These are phyloP conservation scores for Germaria angustata DNA, from an alignment of 2,888 invertebrate species.

Conservation along the genomic window DNA sequence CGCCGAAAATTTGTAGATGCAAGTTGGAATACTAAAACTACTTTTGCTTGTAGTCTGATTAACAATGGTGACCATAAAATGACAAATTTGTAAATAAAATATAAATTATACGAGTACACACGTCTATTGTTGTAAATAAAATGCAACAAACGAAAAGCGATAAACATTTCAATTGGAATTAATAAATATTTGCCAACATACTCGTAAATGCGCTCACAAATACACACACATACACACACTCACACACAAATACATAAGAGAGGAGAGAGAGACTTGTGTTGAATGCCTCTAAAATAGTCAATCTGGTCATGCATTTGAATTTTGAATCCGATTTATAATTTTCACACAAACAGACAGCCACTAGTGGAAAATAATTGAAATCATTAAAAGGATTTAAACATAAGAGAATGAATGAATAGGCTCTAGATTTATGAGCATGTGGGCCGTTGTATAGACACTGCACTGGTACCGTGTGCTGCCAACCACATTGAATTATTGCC, in stretches of 20 bases:
- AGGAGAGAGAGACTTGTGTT: neutral
- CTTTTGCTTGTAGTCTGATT: neutral
- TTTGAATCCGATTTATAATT: slow-evolving; percentile 20
- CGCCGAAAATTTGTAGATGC: neutral
- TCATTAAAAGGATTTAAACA: slow-evolving; percentile 39
- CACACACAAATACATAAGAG: neutral
- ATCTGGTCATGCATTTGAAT: slow-evolving; percentile 40
- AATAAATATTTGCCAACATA: slow-evolving; percentile 9
- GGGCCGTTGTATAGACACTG: neutral
- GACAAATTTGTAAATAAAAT: slow-evolving; percentile 31
- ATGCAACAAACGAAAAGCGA: slow-evolving; percentile 20
- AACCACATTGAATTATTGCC: slow-evolving; percentile 67
- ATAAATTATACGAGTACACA: slow-evolving; percentile 22
- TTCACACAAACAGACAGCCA: neutral
- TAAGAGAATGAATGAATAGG: neutral
- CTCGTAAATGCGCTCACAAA: no score
- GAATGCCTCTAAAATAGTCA: neutral
- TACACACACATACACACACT: neutral
- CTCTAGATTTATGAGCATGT: slow-evolving; percentile 1
- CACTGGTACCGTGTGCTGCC: neutral
- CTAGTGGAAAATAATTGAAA: slow-evolving; percentile 4
- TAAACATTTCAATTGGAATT: slow-evolving; percentile 50
- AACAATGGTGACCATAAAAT: slow-evolving; percentile 19
- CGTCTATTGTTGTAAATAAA: slow-evolving; percentile 25
- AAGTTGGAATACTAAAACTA: neutral